phyloP scores from a whole-genome alignment of 2,113 vertebrate genomes.

The Clinocottus analis region DNA sequence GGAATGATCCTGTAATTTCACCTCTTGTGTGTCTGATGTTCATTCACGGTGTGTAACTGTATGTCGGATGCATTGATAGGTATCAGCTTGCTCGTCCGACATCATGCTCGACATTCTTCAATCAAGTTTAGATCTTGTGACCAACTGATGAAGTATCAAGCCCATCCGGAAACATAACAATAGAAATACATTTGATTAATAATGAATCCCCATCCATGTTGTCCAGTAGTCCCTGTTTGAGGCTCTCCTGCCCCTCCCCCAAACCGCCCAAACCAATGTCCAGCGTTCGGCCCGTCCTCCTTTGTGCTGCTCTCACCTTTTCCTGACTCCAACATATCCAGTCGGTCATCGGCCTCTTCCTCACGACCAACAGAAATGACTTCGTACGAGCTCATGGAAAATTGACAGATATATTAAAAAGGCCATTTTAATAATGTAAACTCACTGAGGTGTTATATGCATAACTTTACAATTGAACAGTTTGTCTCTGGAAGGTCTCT shows the following conservation, averaged over 20 bases:
- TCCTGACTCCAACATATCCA: conserved; percentile 25
- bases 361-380: not conserved
- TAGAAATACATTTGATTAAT: not conserved
- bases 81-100: not conserved
- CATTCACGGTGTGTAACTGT: not conserved
- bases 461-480: not conserved
- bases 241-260: conserved; percentile 21
- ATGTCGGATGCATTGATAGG: not conserved
- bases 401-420: not conserved
- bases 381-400: conserved; percentile 4
- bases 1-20: not conserved
- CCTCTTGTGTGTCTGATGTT: not conserved
- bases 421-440: not conserved
- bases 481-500: not conserved
- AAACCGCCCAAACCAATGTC: conserved; percentile 17
- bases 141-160: not conserved
- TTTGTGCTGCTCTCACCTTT: conserved; percentile 38
- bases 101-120: not conserved
- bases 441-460: not conserved
- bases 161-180: not conserved
- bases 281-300: conserved; percentile 7
- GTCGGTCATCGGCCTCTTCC: conserved; percentile 12
- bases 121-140: conserved; percentile 2
- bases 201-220: not conserved
- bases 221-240: conserved; percentile 27